Conservation (phyloP, 2,113 vertebrate species). For the Scomber scombrus region DNA sequence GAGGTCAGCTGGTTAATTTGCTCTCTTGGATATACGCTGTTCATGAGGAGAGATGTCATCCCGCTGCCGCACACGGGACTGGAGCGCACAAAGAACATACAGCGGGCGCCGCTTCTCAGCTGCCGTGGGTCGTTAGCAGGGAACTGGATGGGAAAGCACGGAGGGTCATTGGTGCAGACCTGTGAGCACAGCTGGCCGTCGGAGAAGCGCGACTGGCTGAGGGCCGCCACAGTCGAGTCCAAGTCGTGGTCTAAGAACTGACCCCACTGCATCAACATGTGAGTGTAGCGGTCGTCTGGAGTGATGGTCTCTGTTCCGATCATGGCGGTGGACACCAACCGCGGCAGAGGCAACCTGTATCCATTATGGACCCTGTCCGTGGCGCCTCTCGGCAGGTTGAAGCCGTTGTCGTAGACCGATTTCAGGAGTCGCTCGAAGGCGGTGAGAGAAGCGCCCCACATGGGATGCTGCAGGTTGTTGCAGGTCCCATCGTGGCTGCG, state of each 20-base stretch:
- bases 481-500: slow-evolving; percentile 95
- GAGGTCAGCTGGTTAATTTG: slow-evolving; percentile 99
- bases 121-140: slow-evolving; percentile 90
- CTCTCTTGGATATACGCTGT: slow-evolving; percentile 96
- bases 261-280: slow-evolving; percentile 99
- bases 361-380: slow-evolving; percentile 87
- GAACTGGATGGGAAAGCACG: slow-evolving; percentile 95
- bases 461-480: slow-evolving; percentile 98
- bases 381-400: slow-evolving; percentile 93
- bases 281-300: slow-evolving; percentile 92
- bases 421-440: slow-evolving; percentile 96
- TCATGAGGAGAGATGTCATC: slow-evolving; percentile 98
- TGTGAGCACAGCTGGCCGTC: slow-evolving; percentile 94
- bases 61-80: slow-evolving; percentile 98
- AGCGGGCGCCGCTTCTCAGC: slow-evolving; percentile 89
- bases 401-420: slow-evolving; percentile 97
- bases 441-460: slow-evolving; percentile 97
- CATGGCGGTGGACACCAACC: slow-evolving; percentile 93
- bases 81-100: slow-evolving; percentile 99
- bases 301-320: slow-evolving; percentile 94
- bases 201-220: slow-evolving; percentile 97
- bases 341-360: slow-evolving; percentile 89
- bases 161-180: slow-evolving; percentile 94
- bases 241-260: slow-evolving; percentile 98
- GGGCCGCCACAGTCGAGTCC: slow-evolving; percentile 93